Base-by-base conservation (phyloP, 1,140 invertebrate genomes). In the Paraescarpia echinospica region DNA sequence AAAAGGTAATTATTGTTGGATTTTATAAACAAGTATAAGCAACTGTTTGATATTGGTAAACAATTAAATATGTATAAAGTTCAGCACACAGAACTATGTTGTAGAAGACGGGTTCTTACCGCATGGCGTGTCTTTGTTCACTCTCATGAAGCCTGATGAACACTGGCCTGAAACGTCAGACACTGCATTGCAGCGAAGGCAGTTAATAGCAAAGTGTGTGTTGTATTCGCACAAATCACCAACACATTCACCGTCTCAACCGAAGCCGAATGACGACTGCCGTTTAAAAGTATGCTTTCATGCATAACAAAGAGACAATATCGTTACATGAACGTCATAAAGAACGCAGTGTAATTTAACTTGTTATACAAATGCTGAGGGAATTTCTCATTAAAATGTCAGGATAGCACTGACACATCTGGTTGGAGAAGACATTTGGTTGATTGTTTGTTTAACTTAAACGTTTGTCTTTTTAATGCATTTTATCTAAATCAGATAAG, bases 61-160 rank as follows among this genome's bases (percentile, higher is more conserved):
- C 41, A 41, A 41, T 41, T 4, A 41, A 41, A 41, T 41, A 41
- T 41, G 41, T 41, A 41, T 12, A 41, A 12, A 4, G 41, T 41
- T 41, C 4, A 41, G 41, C 41, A 41, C 59, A 77, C 18, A 77
- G 22, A 77, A 18, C 48, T 8, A 9, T 51, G 59, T 18, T 77
- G 59, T 51, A 51, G 48, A 51, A 51, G 48, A 51, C 35, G n/a
- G 59, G 92, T 94, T 93, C 96, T 96, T 95, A 97, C 96, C 95
- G 94, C 97, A 97, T 51, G 96, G 96, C 33, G 96, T 96, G 91
- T 96, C 95, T 22, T 95, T 95, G 93, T 97, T 97, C 14, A 97
- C 95, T 59, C 96, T 94, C 94, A 97, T 96, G 94, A 96, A 97
- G 33, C 96, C 96, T 8, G 95, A 95, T 12, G 95, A 95, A 94